Base-by-base conservation (phyloP, 2,888 invertebrate genomes). In the Lampropteryx suffumata region DNA sequence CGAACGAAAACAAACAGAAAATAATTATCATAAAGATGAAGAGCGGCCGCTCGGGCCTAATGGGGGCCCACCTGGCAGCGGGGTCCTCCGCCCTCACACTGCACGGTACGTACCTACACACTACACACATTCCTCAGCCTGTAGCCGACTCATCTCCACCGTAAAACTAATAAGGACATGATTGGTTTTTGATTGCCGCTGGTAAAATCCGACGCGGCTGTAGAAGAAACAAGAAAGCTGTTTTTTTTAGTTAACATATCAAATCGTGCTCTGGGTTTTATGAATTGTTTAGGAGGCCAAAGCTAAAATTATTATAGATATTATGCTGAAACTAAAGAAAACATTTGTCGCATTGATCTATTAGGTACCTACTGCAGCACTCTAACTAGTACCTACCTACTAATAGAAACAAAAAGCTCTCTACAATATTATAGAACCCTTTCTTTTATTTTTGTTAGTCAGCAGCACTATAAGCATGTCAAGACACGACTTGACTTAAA, bases 11-110 rank as follows among this genome's bases (percentile, higher is more conserved):
- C 90, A 89, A 90, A 90, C 89, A 90, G 85, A 87, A 89, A 90
- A 89, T 90, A 89, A 90, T 90, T 90, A 90, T 88, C 89, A 89
- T 89, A 89, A 90, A 89, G 89, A 90, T 89, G 89, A 90, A 89
- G 87, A 87, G 88, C 83, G 86, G 82, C 89, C 89, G 89, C 87
- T 82, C 82, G 79, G 80, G 77, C 84, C 85, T 88, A 87, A 87
- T 87, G 87, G 86, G 81, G 71, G 85, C 80, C 88, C 88, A 86
- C 87, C 87, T 87, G 88, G 89, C 86, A 79, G 83, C 76, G 51
- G 58, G 64, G 64, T 65, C 63, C 61, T 62, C 63, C 69, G 67
- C 67, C 73, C 71, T 67, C 73, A 26, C 12, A 63, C 47, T 3
- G 28, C 12, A 63, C 47, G 24, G 28, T 50, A 50, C 44, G 26